Percentiles rank a stretch among this genome's conserved stretches.
These are phyloP conservation scores for Agrotis segetum DNA, from an alignment of 2,888 invertebrate species.

Conservation along the genomic window DNA sequence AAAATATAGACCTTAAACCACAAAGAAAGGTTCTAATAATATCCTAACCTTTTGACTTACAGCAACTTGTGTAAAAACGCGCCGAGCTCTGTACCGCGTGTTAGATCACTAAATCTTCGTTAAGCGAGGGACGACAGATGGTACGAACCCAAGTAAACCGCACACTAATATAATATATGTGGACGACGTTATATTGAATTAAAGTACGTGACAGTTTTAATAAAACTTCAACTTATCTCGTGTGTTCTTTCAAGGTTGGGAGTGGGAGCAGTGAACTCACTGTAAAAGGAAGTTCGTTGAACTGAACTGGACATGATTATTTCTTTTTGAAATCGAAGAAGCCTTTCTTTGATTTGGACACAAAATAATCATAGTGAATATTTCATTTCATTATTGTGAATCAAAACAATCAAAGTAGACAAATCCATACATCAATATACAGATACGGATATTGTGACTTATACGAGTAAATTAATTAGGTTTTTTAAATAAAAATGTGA, in stretches of 20 bases:
- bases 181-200: slow-evolving; percentile 59
- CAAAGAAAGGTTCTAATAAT: slow-evolving; percentile 23
- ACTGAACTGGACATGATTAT: neutral
- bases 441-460: no score
- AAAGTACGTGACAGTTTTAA: slow-evolving; percentile 62
- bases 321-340: neutral
- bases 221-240: slow-evolving; percentile 44
- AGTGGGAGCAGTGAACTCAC: slow-evolving; percentile 6
- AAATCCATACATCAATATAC: no score
- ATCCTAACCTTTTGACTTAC: slow-evolving; percentile 38
- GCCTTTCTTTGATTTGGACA: no score
- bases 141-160: slow-evolving; percentile 63
- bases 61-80: slow-evolving; percentile 47
- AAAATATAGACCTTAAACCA: neutral
- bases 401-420: no score
- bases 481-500: no score
- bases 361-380: no score
- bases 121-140: slow-evolving; percentile 77
- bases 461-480: no score
- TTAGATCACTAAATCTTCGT: slow-evolving; percentile 83
- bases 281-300: slow-evolving; percentile 3
- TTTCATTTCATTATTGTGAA: no score
- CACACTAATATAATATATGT: slow-evolving; percentile 57
- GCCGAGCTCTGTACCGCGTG: slow-evolving; percentile 66
- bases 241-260: slow-evolving; percentile 26